A percentile compares a stretch with the other conserved stretches of the same genome.
Evolutionary conservation across 2,797 vertebrate genomes (phyloP).

Genomic region (Spea hammondii): DNA sequence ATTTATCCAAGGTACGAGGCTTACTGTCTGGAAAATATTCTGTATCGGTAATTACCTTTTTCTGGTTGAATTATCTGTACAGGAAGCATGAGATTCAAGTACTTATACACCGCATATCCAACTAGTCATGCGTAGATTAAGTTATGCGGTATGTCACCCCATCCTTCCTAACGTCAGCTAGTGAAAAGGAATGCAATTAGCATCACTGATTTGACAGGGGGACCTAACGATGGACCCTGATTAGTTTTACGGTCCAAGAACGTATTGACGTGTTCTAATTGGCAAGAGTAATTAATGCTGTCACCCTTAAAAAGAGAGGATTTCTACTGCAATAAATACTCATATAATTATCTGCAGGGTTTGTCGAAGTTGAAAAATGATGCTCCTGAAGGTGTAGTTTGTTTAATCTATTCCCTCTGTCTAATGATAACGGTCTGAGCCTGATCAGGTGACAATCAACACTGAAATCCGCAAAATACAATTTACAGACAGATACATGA

Average conservation of each 20-base stretch:
- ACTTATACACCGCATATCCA: neutral
- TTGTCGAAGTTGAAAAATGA: neutral
- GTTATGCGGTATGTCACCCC: neutral
- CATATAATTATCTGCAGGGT: neutral
- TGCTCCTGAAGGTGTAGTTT: neutral
- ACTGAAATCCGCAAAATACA: neutral
- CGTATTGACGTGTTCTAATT: slow-evolving; percentile 2
- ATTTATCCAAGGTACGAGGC: slow-evolving; percentile 90
- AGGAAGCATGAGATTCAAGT: neutral
- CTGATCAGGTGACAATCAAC: neutral
- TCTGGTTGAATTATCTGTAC: neutral
- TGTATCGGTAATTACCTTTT: neutral
- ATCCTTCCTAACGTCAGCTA: neutral
- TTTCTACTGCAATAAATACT: neutral
- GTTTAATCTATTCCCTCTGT: neutral
- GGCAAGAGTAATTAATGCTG: slow-evolving; percentile 16
- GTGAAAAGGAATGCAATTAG: neutral
- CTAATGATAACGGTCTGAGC: neutral
- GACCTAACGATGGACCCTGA: slow-evolving; percentile 2
- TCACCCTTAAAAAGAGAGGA: neutral
- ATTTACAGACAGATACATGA: no score
- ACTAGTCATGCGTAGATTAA: neutral
- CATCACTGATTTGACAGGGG: neutral
- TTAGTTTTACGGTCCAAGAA: slow-evolving; percentile 2
- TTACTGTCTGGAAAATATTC: neutral